These are phyloP conservation scores for Dryocosmus kuriphilus DNA, from an alignment of 2,888 invertebrate species.

Conservation along the genomic window DNA sequence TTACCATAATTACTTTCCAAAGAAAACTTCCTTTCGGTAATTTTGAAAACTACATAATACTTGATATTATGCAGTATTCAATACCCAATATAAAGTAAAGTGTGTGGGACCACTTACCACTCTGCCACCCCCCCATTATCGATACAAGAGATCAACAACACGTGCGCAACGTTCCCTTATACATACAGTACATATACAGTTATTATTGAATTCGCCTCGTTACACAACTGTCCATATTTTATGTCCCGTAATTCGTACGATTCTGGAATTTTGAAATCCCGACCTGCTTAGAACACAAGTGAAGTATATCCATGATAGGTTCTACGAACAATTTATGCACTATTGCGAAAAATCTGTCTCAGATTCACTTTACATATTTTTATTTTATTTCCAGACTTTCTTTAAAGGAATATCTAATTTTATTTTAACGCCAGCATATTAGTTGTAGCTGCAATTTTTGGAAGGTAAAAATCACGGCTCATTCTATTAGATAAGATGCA, in stretches of 20 bases:
- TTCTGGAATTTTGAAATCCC: slow-evolving; percentile 30
- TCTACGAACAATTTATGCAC: slow-evolving; percentile 15
- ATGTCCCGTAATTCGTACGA: slow-evolving; percentile 19
- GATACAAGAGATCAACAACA: not conserved
- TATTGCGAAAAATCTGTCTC: slow-evolving; percentile 10
- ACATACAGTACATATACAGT: not conserved
- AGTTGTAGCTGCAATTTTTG: not conserved
- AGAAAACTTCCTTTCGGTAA: too few species aligned
- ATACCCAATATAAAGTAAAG: not conserved
- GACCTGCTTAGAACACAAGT: slow-evolving; percentile 7
- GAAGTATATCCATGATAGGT: slow-evolving; percentile 10
- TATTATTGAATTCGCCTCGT: slow-evolving; percentile 11
- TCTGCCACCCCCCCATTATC: not conserved
- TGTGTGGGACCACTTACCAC: not conserved
- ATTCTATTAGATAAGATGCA: not conserved
- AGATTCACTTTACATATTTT: slow-evolving; percentile 14
- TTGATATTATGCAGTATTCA: not conserved
- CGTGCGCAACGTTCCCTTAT: not conserved
- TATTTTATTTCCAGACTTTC: slow-evolving; percentile 28
- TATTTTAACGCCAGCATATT: not conserved
- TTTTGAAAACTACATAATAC: too few species aligned
- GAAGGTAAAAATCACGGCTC: not conserved
- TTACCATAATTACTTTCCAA: too few species aligned
- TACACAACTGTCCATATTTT: slow-evolving; percentile 2
- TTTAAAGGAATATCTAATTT: not conserved